Evolutionary conservation across 1,140 invertebrate species (phyloP).

Genomic region (Papilio dardanus): DNA sequence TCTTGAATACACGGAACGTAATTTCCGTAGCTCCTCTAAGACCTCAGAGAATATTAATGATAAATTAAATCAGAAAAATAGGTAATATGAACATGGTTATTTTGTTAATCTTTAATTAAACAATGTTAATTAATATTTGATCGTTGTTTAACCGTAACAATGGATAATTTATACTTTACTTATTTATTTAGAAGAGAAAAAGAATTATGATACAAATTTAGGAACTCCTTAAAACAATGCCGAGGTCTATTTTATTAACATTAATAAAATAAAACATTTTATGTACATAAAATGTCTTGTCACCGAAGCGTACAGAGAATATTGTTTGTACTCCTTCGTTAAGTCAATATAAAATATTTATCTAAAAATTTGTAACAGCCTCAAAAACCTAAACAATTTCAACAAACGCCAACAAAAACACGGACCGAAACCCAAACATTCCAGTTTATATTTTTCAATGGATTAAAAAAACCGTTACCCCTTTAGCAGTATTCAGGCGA

Average conservation of each 20-base stretch:
- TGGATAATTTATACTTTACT: no score
- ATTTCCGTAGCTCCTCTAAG: neutral
- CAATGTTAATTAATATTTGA: no score
- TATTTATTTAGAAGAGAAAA: neutral
- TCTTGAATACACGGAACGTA: neutral
- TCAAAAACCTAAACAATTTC: conserved; percentile 57
- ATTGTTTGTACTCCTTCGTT: conserved; percentile 3
- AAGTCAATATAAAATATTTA: conserved; percentile 36
- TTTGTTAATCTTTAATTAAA: no score
- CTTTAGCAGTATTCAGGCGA: conserved; percentile 60
- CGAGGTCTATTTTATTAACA: neutral
- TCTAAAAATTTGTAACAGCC: conserved; percentile 41
- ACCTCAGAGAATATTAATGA: neutral
- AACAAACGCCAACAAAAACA: conserved; percentile 60
- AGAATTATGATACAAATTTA: neutral
- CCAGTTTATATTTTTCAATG: conserved; percentile 64
- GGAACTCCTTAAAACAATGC: neutral
- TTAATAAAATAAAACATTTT: neutral
- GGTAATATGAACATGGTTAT: neutral
- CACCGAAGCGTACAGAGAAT: neutral
- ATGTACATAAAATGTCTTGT: neutral
- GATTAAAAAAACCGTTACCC: conserved; percentile 58
- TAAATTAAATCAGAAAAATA: neutral
- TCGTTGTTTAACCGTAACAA: no score
- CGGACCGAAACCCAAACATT: conserved; percentile 64